These are phyloP conservation scores for Hiodon tergisus DNA, from an alignment of 2,113 vertebrate genomes.

Conservation along the genomic window DNA sequence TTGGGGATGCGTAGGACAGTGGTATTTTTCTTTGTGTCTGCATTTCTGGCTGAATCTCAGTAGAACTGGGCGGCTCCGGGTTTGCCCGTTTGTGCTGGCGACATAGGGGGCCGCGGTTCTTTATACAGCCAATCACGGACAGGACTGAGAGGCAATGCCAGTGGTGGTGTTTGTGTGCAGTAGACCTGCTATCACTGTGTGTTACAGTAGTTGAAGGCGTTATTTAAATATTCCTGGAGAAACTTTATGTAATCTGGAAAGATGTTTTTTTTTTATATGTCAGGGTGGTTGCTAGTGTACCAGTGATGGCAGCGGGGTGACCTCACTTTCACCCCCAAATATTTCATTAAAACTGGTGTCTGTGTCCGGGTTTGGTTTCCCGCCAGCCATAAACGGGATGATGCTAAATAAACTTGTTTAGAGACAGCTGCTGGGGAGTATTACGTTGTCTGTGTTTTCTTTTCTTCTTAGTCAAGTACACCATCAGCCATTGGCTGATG, in stretches of 20 bases:
- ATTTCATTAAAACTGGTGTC: conserved; percentile 74
- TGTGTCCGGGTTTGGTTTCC: conserved; percentile 65
- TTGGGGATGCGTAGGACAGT: conserved; percentile 44
- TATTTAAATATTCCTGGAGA: not conserved
- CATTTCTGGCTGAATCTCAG: conserved; percentile 34
- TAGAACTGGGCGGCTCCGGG: too few species aligned
- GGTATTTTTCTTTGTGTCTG: conserved; percentile 53
- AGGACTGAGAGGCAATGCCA: too few species aligned
- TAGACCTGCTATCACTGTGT: not conserved
- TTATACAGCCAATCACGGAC: too few species aligned
- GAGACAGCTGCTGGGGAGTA: conserved; percentile 63
- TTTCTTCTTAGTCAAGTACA: not conserved
- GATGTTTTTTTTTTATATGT: not conserved
- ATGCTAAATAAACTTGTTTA: conserved; percentile 76
- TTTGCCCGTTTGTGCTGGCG: not conserved
- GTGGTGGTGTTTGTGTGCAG: not conserved
- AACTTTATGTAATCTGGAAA: not conserved
- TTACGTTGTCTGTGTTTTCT: conserved; percentile 23
- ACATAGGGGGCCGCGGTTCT: not conserved
- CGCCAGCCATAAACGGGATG: conserved; percentile 67
- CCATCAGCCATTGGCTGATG: conserved; percentile 34
- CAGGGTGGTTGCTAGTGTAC: conserved; percentile 33
- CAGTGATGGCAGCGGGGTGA: conserved; percentile 49
- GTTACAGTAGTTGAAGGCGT: not conserved
- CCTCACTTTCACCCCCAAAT: conserved; percentile 68